Evolutionary conservation across 2,113 vertebrate species (phyloP), one percentile per base, ranked within the genome.

Genomic region (Delphinapterus leucas): DNA sequence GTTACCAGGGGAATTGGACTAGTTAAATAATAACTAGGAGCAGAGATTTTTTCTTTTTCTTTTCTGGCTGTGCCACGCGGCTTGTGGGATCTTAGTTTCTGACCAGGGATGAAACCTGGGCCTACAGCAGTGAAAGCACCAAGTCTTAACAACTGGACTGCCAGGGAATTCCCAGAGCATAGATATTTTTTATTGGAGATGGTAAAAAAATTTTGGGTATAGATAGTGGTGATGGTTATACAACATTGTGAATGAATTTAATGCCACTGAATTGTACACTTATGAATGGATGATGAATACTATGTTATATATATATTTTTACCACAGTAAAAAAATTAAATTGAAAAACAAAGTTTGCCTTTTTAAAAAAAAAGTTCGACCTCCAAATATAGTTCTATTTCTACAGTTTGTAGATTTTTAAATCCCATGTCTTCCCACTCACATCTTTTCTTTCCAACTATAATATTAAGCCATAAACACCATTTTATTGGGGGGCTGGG

Each of bases 371-470:
- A 26, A 87, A 93, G 61, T 47, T 93, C 36, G 85, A 79, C 73
- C 92, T 96, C 90, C 92, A 79, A 90, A 74, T 95, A 49, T 2
- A 55, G 38, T 80, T 85, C 47, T 63, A 70, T 38, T 93, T 10
- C 89, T 97, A 58, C 33, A 97, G 10, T 76, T 81, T 94, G 26
- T 93, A 87, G 92, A 94, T 90, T 98, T 95, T 98, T 93, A 97
- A 85, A 97, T 96, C 86, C 60, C 47, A 89, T 93, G 58, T 23
- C 88, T 96, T 95, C 68, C 85, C 97, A 55, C 83, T 93, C 38
- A 87, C 47, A 93, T 97, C 70, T 11, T 97, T 98, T 96, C 60
- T 98, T 97, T 98, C 93, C 93, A 98, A 90, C 82, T 93, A 41
- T 2, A 7, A 7, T 81, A 96, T 93, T 92, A 95, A 95, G 81